Base-by-base conservation (phyloP, 2,888 invertebrate genomes). In the Aphodius sticticus region DNA sequence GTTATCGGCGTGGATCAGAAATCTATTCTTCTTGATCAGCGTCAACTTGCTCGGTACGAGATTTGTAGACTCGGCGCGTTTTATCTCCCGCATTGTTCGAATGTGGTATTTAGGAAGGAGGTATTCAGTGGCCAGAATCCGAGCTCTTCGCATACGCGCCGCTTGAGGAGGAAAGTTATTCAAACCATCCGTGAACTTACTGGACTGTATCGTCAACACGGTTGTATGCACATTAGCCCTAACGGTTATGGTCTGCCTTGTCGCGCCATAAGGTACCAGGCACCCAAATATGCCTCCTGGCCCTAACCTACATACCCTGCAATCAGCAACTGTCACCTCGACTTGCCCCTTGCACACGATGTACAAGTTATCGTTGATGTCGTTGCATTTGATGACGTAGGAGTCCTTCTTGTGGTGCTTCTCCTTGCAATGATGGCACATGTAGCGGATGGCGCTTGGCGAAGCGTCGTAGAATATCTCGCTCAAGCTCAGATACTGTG, bases 201-300 rank as follows among this genome's bases (percentile, higher is more conserved):
- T 69, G n/a, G 76, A 76, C 37, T 78, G 38, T 16, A 84, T 81
- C n/a, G 53, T 76, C 12, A 84, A 71, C 2, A 84, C 69, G 14
- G 80, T 81, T 12, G 81, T 81, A 70, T 84, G 83, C 9, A 82
- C 81, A 15, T 77, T 78, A 5, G 84, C 82, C 7, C 74, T 77
- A 1, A 80, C 83, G 26, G 77, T 79, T n/a, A 84, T 83, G 0
- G 82, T 83, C 69, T 84, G 84, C 53, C 84, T 77, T 6, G 80
- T 81, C 16, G 78, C 76, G 12, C 81, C 81, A n/a, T 80, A 69
- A 16, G 76, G 72, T 69, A 81, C 77, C 6, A 84, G 82, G 78
- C 83, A 82, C 9, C 84, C 84, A 79, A 84, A 84, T 9, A 84
- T 78, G 12, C 82, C 84, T 7, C 84, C 84, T 7, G 77, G 53